A percentile compares a stretch with the other conserved stretches of the same genome.
Evolutionary conservation across 2,797 vertebrate species (phyloP).

Genomic region (Uromys caudimaculatus): DNA sequence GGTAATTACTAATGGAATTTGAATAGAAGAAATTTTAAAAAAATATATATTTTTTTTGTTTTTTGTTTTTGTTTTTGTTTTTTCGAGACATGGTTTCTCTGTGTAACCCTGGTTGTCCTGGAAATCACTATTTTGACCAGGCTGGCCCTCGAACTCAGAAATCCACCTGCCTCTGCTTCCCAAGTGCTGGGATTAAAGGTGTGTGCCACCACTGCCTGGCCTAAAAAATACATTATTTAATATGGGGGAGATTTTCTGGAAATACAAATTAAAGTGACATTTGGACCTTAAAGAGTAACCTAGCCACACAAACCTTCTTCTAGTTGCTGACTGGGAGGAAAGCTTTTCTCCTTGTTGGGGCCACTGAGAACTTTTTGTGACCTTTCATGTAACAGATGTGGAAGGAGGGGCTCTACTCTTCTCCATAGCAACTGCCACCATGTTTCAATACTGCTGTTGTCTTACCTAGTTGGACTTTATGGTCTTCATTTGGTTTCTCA

Average conservation of each 20-base stretch:
- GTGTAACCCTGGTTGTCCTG: too few relatives aligned
- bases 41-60: too few relatives aligned
- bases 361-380: background rate
- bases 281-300: background rate
- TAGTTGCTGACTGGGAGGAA: background rate
- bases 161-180: too few relatives aligned
- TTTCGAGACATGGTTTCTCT: too few relatives aligned
- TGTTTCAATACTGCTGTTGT: background rate
- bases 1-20: background rate
- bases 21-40: background rate
- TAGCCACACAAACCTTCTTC: background rate
- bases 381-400: background rate
- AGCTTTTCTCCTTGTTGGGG: background rate
- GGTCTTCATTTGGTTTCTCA: background rate
- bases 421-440: background rate
- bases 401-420: background rate
- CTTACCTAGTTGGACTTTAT: rapidly evolving
- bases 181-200: too few relatives aligned
- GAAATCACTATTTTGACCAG: too few relatives aligned
- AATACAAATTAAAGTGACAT: background rate
- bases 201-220: too few relatives aligned
- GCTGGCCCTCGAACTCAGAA: too few relatives aligned
- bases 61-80: too few relatives aligned
- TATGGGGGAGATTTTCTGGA: conserved; percentile 24
- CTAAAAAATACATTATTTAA: background rate